Conservation (phyloP, 1,140 invertebrate genomes). For the Phenacoccus solenopsis region DNA sequence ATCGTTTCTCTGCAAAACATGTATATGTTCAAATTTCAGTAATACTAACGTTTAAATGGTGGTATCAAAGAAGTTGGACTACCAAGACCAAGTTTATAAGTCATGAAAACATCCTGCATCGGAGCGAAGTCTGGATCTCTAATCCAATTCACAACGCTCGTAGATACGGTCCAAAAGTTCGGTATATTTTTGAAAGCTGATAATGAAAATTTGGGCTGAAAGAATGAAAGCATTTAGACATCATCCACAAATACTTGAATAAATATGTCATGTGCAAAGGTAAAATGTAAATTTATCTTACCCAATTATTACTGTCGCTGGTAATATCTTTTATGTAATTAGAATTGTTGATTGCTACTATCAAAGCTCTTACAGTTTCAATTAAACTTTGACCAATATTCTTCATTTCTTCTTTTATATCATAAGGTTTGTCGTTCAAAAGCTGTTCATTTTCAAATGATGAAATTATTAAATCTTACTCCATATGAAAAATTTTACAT, state of each 20-base stretch:
- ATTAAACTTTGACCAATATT: background rate
- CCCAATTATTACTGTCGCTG: background rate
- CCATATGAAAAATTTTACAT: too few species aligned
- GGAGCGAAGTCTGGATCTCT: background rate
- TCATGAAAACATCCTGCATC: background rate
- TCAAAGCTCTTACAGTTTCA: background rate
- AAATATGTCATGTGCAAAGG: too few species aligned
- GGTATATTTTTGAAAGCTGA: background rate
- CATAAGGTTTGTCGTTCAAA: background rate
- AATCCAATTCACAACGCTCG: background rate
- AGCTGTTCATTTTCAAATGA: constrained; percentile 5
- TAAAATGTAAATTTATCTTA: background rate
- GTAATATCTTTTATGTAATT: background rate
- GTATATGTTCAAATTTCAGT: constrained; percentile 8
- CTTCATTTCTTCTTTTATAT: constrained; percentile 3
- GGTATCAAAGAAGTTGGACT: constrained; percentile 40
- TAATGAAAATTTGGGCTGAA: background rate
- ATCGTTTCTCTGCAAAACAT: too few species aligned
- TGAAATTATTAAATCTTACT: background rate
- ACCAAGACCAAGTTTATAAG: background rate
- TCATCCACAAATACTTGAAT: too few species aligned
- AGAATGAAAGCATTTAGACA: background rate
- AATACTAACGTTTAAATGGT: constrained; percentile 37
- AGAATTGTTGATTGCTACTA: background rate
- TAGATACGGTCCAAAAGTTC: background rate